A percentile compares a stretch with the other conserved stretches of the same genome.
phyloP scores from a whole-genome alignment of 2,113 vertebrate genomes.

The Mustelus asterias region DNA sequence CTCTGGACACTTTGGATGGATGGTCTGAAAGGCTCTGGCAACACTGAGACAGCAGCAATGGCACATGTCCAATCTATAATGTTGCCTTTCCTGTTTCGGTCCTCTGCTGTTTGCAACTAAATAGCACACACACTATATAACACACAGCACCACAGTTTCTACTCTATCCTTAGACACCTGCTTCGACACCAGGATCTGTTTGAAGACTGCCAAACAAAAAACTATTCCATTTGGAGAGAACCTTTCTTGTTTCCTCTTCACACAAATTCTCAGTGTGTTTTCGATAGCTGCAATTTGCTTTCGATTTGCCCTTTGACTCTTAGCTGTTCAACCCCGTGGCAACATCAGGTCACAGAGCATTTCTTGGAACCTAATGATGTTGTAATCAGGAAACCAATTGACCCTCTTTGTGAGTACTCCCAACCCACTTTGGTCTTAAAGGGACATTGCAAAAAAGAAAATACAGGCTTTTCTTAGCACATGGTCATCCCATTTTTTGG shows the following conservation, averaged over 20 bases:
- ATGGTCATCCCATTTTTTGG: not conserved
- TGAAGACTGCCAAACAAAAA: not conserved
- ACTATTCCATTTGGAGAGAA: not conserved
- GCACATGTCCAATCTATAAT: no score
- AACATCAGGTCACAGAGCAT: not conserved
- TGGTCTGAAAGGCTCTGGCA: no score
- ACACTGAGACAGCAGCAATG: no score
- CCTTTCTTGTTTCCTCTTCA: not conserved
- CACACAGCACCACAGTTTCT: no score
- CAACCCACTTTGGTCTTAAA: not conserved
- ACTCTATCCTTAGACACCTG: not conserved
- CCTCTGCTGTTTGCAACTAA: no score
- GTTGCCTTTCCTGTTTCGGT: no score
- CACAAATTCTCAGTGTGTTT: not conserved
- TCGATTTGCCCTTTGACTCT: not conserved
- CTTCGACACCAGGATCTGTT: not conserved
- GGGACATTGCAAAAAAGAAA: not conserved
- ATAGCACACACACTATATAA: no score
- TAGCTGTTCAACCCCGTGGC: not conserved
- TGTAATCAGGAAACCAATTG: not conserved
- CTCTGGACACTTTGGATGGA: no score
- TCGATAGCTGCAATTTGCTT: not conserved
- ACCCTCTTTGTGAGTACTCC: not conserved
- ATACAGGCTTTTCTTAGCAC: not conserved
- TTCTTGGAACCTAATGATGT: not conserved